Base-by-base conservation (phyloP, 2,888 invertebrate genomes). In the Melanostoma scalare region DNA sequence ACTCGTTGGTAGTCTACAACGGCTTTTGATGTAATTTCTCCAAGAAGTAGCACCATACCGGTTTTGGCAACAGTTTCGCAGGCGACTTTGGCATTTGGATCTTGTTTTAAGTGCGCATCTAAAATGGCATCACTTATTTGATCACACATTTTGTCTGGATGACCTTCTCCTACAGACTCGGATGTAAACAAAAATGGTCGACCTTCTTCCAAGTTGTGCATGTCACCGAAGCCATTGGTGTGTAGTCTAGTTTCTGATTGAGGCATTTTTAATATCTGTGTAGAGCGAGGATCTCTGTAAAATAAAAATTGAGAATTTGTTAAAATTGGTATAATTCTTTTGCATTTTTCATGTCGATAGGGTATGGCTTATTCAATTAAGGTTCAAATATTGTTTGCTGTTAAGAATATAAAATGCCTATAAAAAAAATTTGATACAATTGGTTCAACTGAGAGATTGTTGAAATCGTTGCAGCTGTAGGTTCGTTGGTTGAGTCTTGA, bases 21-120 rank as follows among this genome's bases (percentile, higher is more conserved):
- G 33, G 99, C 99, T 92, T 97, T 98, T n/a, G 99, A 99, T 86
- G 99, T 98, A 88, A 99, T 99, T 93, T 99, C 99, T 82, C 99
- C 99, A 90, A 98, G 98, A 76, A 99, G 93, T 89, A 99, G 93
- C 87, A 99, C 95, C 99, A 99, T 99, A 85, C 99, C 99, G 85
- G 99, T 99, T 92, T 99, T 99, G 44, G 99, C 97, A 61, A 99
- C 98, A 38, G 98, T 98, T 94, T 99, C 97, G 91, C 99, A 99
- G 86, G 99, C 99, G 86, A 99, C 99, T 94, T 98, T 98, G 74
- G 98, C 98, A 91, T 98, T 94, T 35, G 98, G 98, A 92, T 99
- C 99, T 92, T 98, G 97, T 89, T 93, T 94, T 87, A 99, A 92
- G 93, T 98, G 98, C 88, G 98, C 98, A 92, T 98, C 98, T 88